A percentile compares a stretch with the other conserved stretches of the same genome.
Evolutionary conservation across 2,113 vertebrate species (phyloP).

Genomic region (Gallinago undulata): DNA sequence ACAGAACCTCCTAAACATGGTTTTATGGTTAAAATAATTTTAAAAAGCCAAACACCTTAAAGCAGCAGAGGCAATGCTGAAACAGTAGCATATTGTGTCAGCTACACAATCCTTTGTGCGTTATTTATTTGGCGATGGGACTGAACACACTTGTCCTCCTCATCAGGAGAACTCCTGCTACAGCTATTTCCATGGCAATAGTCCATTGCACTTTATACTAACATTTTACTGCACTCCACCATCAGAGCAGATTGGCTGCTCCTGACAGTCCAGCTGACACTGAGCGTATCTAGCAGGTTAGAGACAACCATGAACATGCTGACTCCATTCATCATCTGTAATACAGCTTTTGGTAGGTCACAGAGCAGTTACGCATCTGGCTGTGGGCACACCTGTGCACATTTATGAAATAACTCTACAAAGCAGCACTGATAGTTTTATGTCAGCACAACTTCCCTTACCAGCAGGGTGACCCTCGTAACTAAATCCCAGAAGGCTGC

Average conservation of each 20-base stretch:
- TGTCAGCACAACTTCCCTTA: not conserved
- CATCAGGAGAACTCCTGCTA: not conserved
- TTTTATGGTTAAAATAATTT: not conserved
- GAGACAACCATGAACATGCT: not conserved
- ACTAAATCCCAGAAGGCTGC: not conserved
- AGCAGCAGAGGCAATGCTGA: not conserved
- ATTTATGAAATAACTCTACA: not conserved
- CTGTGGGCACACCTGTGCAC: not conserved
- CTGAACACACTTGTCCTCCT: not conserved
- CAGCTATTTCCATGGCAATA: not conserved
- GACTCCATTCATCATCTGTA: not conserved
- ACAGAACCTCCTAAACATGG: not conserved
- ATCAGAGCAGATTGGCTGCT: not conserved
- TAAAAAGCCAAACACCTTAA: not conserved
- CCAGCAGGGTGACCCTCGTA: not conserved
- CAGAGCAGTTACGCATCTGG: not conserved
- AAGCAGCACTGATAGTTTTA: not conserved
- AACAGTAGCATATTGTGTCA: accelerated
- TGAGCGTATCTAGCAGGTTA: not conserved
- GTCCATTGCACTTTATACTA: not conserved
- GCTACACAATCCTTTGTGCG: not conserved
- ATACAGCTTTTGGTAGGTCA: not conserved
- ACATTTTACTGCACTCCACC: not conserved
- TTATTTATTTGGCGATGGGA: not conserved
- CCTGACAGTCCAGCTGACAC: not conserved